phyloP scores from a whole-genome alignment of 2,113 vertebrate genomes.

The Hypanus sabinus region DNA sequence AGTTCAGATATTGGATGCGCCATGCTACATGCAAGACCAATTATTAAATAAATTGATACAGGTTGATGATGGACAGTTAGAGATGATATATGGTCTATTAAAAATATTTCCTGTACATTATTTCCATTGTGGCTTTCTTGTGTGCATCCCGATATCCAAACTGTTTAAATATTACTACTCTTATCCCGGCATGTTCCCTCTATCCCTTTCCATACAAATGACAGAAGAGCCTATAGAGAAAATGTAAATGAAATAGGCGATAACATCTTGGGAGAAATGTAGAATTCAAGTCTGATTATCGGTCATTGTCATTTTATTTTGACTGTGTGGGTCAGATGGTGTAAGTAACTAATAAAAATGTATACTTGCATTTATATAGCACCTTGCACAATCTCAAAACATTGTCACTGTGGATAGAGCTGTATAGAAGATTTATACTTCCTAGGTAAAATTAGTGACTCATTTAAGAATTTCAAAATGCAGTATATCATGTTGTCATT shows the following conservation, averaged over 20 bases:
- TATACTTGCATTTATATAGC: not conserved
- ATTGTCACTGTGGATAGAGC: not conserved
- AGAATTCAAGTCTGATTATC: not conserved
- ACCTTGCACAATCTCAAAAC: not conserved
- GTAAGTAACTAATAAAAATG: not conserved
- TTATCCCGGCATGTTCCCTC: not conserved
- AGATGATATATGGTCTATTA: not conserved
- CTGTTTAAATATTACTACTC: conserved; percentile 32
- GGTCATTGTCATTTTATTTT: not conserved
- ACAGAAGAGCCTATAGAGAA: not conserved
- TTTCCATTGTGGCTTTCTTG: conserved; percentile 4
- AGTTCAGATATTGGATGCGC: not conserved
- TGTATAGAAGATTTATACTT: not conserved
- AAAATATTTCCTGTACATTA: conserved; percentile 8
- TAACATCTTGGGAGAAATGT: not conserved
- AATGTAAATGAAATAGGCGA: not conserved
- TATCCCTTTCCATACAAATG: conserved; percentile 1
- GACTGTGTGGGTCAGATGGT: not conserved
- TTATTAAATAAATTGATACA: not conserved
- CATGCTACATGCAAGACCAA: not conserved
- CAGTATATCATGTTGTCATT: not conserved
- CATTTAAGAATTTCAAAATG: not conserved
- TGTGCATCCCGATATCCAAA: not conserved
- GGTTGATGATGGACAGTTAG: not conserved
- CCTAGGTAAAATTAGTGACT: not conserved